Evolutionary conservation across 2,797 vertebrate genomes (phyloP), one percentile per base, ranked within the genome.

Genomic region (Acanthis flammea): DNA sequence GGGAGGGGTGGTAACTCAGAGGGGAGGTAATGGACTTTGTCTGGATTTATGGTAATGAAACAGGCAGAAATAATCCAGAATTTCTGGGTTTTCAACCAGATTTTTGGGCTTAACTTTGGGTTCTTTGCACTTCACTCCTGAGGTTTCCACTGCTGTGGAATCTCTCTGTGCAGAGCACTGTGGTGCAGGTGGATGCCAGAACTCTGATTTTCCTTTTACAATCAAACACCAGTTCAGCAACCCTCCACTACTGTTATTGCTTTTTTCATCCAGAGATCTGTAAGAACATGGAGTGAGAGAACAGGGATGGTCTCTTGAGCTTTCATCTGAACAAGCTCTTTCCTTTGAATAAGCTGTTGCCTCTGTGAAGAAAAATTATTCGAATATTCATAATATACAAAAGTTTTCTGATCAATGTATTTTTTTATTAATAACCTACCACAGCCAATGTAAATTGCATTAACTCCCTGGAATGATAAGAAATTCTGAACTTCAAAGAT

Each of bases 341-440:
- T 71, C 30, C 28, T 86, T 90, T 84, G 73, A 76, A 42, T 48
- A 53, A 75, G 11, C 15, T 50, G 23, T 35, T 88, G 61, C 16
- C 28, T 77, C 37, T 28, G 19, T 80, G 74, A 95, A 65, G 53
- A 44, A 62, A 67, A 93, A 68, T 60, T 66, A 76, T 68, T 92
- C 2, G 2, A 31, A 67, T 73, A 16, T 54, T 78, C 57, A 41
- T 48, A 73, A 65, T 19, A 42, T 12, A 55, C 41, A 62, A 19
- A 72, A 65, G 77, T 87, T 79, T 90, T 82, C 63, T 87, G 71
- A 90, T 91, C 55, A 22, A 51, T 68, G 50, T 33, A 55, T 63
- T 95, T 96, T 96, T 91, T 86, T 79, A 90, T 86, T 74, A 93
- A 88, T 90, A 93, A 66, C 28, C 68, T 41, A 31, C 39, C 27